Base-by-base conservation (phyloP, 1,140 invertebrate species). In the Cydia splendana region DNA sequence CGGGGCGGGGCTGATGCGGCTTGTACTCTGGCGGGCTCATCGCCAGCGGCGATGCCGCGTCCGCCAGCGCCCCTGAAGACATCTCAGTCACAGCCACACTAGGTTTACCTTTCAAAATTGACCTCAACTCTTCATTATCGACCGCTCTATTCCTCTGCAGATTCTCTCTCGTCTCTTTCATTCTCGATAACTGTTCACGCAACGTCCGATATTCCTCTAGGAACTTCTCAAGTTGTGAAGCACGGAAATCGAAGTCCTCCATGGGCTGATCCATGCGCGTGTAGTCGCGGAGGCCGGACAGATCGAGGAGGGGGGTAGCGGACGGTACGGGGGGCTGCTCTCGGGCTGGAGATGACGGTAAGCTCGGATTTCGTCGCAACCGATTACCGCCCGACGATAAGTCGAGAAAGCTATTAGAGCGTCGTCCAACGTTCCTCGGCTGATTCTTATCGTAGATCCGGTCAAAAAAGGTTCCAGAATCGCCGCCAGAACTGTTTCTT, bases 101-200 rank as follows among this genome's bases (percentile, higher is more conserved):
- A 0, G 94, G 93, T 82, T 94, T 94, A 12, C 93, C 94, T 84
- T 95, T 95, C 13, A 95, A 82, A 74, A 95, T 94, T 10, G 93
- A 91, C 79, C 93, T 93, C 10, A 94, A 87, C 71, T 94, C 94
- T 65, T 92, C 89, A 78, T 93, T 93, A 24, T 86, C 91, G 4
- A 84, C 85, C 24, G 92, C 90, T 65, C 94, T 88, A 38, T 91
- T 93, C 80, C 94, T 93, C 84, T 95, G 95, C 75, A 96, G 93
- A 77, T 94, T 95, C 82, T 96, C 96, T 84, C 96, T 95, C 34
- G 95, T 96, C 82, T 96, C 95, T 84, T 96, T 96, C 96, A 97
- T 97, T 86, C 95, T 95, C 75, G 95, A 95, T 77, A 97, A 87
- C 86, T 97, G 96, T 86, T 96, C 95, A 87, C 96, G 95, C 65